Percentiles rank a stretch among this genome's conserved stretches.
These are phyloP conservation scores for Pterois miles DNA, from an alignment of 2,797 vertebrate genomes.

Conservation along the genomic window DNA sequence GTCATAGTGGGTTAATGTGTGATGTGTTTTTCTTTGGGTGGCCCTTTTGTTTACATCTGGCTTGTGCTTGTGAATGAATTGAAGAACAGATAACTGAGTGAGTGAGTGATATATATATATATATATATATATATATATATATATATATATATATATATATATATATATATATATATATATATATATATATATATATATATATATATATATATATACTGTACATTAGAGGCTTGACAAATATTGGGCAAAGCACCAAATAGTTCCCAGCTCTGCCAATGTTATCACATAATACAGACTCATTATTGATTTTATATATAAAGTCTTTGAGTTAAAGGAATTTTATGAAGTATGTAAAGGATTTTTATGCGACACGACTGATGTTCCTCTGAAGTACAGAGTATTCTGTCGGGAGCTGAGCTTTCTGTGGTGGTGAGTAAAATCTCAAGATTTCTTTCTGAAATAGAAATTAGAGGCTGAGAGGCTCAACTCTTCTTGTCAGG, in stretches of 20 bases:
- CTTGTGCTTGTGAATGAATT: background rate
- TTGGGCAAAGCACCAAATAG: slow-evolving; percentile 9
- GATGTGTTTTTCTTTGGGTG: background rate
- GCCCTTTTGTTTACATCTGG: background rate
- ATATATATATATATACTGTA: background rate
- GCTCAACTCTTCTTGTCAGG: background rate
- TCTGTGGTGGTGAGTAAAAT: background rate
- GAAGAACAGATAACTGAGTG: background rate
- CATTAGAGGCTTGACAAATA: background rate
- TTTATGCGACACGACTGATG: slow-evolving; percentile 32
- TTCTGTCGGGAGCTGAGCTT: background rate
- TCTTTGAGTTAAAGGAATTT: slow-evolving; percentile 16
- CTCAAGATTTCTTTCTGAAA: background rate
- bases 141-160: background rate
- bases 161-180: background rate
- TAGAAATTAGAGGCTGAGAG: background rate
- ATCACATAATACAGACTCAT: background rate
- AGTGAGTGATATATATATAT: background rate
- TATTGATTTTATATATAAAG: slow-evolving; percentile 7
- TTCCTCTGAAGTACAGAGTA: background rate
- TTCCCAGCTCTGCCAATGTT: slow-evolving; percentile 12
- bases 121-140: background rate
- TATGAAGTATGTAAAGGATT: background rate
- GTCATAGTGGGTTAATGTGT: background rate
- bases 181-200: background rate